Evolutionary conservation across 2,797 vertebrate species (phyloP).

Genomic region (Pseudochirops cupreus): DNA sequence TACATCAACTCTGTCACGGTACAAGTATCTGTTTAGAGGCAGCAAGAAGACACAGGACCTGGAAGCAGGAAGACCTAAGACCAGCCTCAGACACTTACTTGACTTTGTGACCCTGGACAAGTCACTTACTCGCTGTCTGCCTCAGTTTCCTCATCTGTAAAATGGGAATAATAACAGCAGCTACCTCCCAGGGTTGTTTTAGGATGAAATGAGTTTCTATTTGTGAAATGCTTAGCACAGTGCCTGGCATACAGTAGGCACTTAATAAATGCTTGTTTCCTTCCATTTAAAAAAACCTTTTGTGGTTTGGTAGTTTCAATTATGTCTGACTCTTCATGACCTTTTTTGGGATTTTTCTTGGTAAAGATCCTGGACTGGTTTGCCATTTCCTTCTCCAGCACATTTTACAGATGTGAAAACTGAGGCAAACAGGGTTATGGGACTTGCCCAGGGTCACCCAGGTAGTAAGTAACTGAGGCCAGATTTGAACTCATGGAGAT

Average conservation of each 20-base stretch:
- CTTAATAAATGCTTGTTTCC: neutral
- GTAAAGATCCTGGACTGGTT: too few species aligned
- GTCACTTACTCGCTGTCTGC: neutral
- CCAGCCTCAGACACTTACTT: neutral
- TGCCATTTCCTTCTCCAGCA: too few species aligned
- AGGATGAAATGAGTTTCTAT: neutral
- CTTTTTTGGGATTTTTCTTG: too few species aligned
- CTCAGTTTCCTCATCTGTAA: neutral
- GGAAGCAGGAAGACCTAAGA: neutral
- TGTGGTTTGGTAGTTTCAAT: too few species aligned
- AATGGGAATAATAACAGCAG: neutral
- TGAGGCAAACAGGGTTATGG: too few species aligned
- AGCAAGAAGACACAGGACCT: neutral
- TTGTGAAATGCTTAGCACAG: neutral
- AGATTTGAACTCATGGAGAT: neutral
- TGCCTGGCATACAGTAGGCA: neutral
- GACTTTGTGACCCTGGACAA: neutral
- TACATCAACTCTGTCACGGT: neutral
- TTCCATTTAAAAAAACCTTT: neutral
- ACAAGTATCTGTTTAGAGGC: neutral
- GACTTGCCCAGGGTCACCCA: neutral
- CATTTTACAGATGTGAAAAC: too few species aligned
- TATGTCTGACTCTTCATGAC: too few species aligned
- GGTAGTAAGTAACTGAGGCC: neutral
- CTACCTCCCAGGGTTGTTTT: neutral